A percentile compares a stretch with the other conserved stretches of the same genome.
These are phyloP conservation scores for Tenthredo notha DNA, from an alignment of 2,888 invertebrate species.

Conservation along the genomic window DNA sequence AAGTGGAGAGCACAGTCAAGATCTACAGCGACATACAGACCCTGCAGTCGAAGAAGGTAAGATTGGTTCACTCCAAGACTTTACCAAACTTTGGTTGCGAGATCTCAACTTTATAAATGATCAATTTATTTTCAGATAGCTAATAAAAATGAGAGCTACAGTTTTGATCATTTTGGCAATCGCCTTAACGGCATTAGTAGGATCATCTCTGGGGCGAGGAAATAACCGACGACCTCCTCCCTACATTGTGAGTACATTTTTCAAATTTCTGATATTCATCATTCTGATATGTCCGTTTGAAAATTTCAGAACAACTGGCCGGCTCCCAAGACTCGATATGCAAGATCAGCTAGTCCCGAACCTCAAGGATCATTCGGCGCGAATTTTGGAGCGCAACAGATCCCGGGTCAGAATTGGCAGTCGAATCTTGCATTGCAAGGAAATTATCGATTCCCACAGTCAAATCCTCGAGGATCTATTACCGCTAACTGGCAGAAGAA, in stretches of 20 bases:
- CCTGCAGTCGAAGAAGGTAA: neutral
- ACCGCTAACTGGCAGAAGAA: slow-evolving; percentile 1
- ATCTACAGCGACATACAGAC: neutral
- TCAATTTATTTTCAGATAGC: neutral
- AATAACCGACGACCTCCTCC: slow-evolving; percentile 20
- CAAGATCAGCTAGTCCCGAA: slow-evolving; percentile 30
- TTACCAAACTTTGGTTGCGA: neutral
- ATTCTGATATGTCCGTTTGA: neutral
- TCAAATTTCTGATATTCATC: neutral
- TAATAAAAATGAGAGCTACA: slow-evolving; percentile 7
- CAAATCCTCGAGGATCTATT: slow-evolving; percentile 7
- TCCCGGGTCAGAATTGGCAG: neutral
- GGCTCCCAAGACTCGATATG: slow-evolving; percentile 21
- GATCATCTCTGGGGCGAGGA: slow-evolving; percentile 6
- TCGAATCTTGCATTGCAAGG: slow-evolving; percentile 1
- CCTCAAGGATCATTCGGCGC: slow-evolving; percentile 38
- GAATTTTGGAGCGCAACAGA: slow-evolving; percentile 25
- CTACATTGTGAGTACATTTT: slow-evolving; percentile 24
- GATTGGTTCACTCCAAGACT: neutral
- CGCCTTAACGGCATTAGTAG: slow-evolving; percentile 3
- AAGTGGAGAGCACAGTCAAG: neutral
- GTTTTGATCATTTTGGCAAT: slow-evolving; percentile 10
- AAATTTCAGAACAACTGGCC: slow-evolving; percentile 23
- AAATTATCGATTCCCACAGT: slow-evolving; percentile 20
- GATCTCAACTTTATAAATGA: neutral